phyloP scores from a whole-genome alignment of 1,140 invertebrate genomes.

The Thereuonema tuberculata region DNA sequence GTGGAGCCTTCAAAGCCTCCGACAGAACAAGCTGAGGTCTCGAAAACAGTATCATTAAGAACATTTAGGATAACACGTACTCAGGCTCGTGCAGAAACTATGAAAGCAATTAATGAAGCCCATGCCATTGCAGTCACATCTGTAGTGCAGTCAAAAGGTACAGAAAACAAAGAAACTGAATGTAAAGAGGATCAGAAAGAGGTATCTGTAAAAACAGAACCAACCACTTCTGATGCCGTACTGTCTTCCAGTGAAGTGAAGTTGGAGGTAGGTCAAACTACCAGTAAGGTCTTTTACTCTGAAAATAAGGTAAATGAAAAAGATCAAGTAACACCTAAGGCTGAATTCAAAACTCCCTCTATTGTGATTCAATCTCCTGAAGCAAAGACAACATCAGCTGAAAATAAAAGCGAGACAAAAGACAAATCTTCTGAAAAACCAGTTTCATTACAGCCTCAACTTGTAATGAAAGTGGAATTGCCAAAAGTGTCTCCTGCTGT shows the following conservation, averaged over 20 bases:
- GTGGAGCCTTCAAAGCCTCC: neutral
- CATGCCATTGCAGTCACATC: neutral
- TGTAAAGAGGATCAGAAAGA: neutral
- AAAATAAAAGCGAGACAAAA: neutral
- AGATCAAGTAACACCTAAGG: no score
- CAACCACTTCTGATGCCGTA: neutral
- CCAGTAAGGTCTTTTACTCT: no score
- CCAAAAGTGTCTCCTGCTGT: conserved; percentile 16
- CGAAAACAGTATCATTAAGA: conserved; percentile 4
- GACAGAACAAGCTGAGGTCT: neutral
- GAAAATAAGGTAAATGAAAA: no score
- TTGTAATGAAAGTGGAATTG: conserved; percentile 24
- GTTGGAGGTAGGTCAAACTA: no score
- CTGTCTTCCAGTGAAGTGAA: neutral
- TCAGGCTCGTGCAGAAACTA: neutral
- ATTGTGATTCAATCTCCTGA: no score
- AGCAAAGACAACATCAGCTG: neutral
- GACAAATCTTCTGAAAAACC: neutral
- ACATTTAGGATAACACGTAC: conserved; percentile 8
- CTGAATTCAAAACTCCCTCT: no score
- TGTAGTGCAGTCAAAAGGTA: neutral
- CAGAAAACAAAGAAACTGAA: neutral
- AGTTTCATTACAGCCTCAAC: conserved; percentile 1
- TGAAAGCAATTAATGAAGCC: neutral
- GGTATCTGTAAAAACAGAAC: neutral